Evolutionary conservation across 2,113 vertebrate genomes (phyloP).

Genomic region (Atrichornis clamosus): DNA sequence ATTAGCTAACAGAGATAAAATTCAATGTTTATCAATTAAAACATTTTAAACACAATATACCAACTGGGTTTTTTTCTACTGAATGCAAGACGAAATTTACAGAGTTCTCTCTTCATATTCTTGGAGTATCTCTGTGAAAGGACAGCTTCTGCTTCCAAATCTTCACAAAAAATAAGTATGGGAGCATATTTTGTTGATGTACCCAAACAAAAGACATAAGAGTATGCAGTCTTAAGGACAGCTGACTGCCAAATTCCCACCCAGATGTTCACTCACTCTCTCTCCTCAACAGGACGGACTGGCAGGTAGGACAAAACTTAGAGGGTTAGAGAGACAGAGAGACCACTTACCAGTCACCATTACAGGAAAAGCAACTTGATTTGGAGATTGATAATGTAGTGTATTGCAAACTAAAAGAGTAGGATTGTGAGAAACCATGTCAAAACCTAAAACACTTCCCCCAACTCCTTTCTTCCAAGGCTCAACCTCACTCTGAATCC

Average conservation of each 20-base stretch:
- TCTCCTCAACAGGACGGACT: background rate
- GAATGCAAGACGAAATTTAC: background rate
- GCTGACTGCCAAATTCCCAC: background rate
- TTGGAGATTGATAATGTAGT: background rate
- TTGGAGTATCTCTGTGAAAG: background rate
- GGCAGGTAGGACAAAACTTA: background rate
- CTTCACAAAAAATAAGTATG: background rate
- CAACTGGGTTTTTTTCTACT: background rate
- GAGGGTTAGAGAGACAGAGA: background rate
- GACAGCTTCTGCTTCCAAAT: background rate
- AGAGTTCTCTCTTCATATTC: background rate
- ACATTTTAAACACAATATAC: background rate
- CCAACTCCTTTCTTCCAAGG: accelerated
- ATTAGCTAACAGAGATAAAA: background rate
- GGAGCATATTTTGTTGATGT: background rate
- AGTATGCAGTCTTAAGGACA: background rate
- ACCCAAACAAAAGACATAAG: background rate
- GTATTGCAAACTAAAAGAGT: background rate
- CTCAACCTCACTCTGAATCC: background rate
- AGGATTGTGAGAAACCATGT: background rate
- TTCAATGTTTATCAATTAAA: background rate
- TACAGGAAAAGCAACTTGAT: background rate
- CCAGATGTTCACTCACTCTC: background rate
- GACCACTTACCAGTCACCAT: background rate
- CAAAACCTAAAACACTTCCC: background rate